Conservation (phyloP, 2,888 invertebrate genomes). For the Hipparchia semele region DNA sequence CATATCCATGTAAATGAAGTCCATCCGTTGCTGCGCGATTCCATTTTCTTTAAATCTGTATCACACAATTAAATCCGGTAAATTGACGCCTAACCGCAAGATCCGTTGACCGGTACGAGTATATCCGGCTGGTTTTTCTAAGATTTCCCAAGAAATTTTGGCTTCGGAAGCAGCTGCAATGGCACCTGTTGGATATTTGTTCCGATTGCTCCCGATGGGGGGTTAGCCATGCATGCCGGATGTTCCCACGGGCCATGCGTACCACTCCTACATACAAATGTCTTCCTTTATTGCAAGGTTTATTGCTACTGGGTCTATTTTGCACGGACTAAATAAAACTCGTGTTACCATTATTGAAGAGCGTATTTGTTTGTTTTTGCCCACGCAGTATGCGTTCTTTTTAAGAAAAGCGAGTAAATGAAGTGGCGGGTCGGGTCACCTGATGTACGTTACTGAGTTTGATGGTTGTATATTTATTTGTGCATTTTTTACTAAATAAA, state of each 20-base stretch:
- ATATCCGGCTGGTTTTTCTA: slow-evolving; percentile 39
- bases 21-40: neutral
- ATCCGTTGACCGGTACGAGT: slow-evolving; percentile 49
- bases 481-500: too few relatives aligned
- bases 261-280: slow-evolving; percentile 48
- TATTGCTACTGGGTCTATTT: slow-evolving; percentile 27
- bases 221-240: slow-evolving; percentile 56
- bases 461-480: too few relatives aligned
- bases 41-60: neutral
- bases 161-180: slow-evolving; percentile 72
- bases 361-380: neutral
- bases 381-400: too few relatives aligned
- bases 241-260: slow-evolving; percentile 80
- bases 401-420: too few relatives aligned
- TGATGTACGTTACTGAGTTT: too few relatives aligned
- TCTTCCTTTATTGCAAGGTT: slow-evolving; percentile 39
- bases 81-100: slow-evolving; percentile 52
- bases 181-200: slow-evolving; percentile 67
- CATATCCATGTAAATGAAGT: too few relatives aligned
- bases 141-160: slow-evolving; percentile 48
- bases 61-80: neutral
- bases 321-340: neutral
- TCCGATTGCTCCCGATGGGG: slow-evolving; percentile 46
- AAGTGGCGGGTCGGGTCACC: too few relatives aligned
- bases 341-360: neutral